phyloP scores from a whole-genome alignment of 2,113 vertebrate species.

The Sinocyclocheilus grahami region DNA sequence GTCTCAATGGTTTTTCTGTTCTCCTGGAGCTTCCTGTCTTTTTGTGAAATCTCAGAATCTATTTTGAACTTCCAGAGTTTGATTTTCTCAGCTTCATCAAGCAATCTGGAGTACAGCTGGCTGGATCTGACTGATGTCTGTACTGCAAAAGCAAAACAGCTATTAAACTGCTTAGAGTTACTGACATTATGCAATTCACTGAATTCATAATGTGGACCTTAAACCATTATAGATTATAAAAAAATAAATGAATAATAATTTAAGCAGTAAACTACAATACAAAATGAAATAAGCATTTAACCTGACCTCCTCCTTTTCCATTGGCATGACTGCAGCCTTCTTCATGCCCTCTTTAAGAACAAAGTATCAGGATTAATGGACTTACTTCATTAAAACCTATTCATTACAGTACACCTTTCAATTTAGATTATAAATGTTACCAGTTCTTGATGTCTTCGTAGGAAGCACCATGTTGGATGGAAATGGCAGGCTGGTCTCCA shows the following conservation, averaged over 20 bases:
- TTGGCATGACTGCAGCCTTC: constrained; percentile 70
- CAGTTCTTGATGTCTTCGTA: constrained; percentile 64
- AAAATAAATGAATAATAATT: neutral
- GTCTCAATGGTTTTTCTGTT: constrained; percentile 86
- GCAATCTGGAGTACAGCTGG: constrained; percentile 86
- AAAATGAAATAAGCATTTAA: neutral
- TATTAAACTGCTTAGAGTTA: neutral
- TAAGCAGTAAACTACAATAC: neutral
- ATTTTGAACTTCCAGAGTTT: constrained; percentile 85
- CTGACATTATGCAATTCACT: constrained; percentile 1
- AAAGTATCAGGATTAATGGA: neutral
- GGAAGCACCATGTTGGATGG: constrained; percentile 58
- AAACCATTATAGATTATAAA: neutral
- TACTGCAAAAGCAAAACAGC: constrained; percentile 9
- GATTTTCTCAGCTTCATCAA: constrained; percentile 92
- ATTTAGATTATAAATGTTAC: constrained; percentile 55
- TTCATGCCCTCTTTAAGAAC: constrained; percentile 62
- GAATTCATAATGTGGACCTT: neutral
- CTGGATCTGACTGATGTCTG: constrained; percentile 71
- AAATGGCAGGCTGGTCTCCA: constrained; percentile 57
- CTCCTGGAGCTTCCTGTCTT: constrained; percentile 86
- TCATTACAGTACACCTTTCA: neutral
- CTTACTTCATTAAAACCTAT: neutral
- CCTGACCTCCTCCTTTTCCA: constrained; percentile 71
- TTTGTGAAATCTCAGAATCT: constrained; percentile 82